phyloP scores from a whole-genome alignment of 2,113 vertebrate species.

The Anoplopoma fimbria region DNA sequence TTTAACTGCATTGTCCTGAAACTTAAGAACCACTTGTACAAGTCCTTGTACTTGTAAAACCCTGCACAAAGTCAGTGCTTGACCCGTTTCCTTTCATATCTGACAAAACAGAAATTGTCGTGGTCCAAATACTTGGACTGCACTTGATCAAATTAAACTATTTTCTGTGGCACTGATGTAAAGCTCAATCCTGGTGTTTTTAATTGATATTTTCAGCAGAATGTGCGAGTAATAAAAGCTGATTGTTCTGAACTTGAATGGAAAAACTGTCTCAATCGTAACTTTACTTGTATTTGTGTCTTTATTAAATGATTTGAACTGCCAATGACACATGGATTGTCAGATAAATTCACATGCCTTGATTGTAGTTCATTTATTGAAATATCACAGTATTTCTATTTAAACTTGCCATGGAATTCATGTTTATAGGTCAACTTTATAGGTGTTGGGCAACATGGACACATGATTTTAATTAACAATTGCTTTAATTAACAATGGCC shows the following conservation, averaged over 20 bases:
- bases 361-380: slow-evolving; percentile 14
- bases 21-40: not conserved
- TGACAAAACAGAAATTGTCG: not conserved
- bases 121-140: not conserved
- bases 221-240: not conserved
- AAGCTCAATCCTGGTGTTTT: not conserved
- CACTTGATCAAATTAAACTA: not conserved
- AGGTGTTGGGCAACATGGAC: not conserved
- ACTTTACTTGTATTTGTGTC: not conserved
- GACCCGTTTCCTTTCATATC: not conserved
- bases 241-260: not conserved
- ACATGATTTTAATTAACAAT: not conserved
- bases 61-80: not conserved
- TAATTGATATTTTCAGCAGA: not conserved
- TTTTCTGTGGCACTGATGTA: not conserved
- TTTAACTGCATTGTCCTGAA: not conserved
- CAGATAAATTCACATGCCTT: slow-evolving; percentile 41
- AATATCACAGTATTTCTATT: slow-evolving; percentile 16
- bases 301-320: slow-evolving; percentile 47
- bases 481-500: not conserved
- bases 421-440: not conserved
- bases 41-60: no score
- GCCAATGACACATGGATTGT: slow-evolving; percentile 6
- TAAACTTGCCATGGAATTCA: not conserved
- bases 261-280: not conserved